Evolutionary conservation across 2,888 invertebrate species (phyloP), one percentile per base, ranked within the genome.

Genomic region (Apocheima hispidaria): DNA sequence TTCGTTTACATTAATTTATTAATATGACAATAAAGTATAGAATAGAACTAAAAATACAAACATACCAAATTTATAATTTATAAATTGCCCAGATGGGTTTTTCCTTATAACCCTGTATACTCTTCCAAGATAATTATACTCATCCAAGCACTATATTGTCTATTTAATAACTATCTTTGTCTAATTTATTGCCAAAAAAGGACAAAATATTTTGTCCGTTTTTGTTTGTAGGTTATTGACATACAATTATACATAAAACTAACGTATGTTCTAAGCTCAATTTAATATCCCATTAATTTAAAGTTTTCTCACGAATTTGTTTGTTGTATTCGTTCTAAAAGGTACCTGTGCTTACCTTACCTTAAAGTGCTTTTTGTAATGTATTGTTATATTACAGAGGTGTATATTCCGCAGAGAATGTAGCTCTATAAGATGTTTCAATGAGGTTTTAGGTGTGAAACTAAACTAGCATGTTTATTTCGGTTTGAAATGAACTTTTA

Each of bases 221-320:
- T n/a, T n/a, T n/a, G n/a, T n/a, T n/a, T n/a, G n/a, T n/a, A n/a
- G n/a, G n/a, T n/a, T n/a, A n/a, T n/a, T n/a, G n/a, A n/a, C n/a
- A n/a, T n/a, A n/a, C n/a, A n/a, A n/a, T n/a, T n/a, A n/a, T n/a
- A n/a, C n/a, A n/a, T n/a, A n/a, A n/a, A 48, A 40, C 38, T n/a
- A 48, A 30, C 38, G 38, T 30, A 54, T 20, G 12, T 41, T 35
- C 10, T 38, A 18, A 48, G 40, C 30, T 48, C 28, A 38, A 40
- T 55, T 55, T 48, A 46, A 55, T 55, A 55, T 14, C 36, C 41
- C 38, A 55, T 48, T 55, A 48, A 55, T 55, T 55, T 40, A 55
- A 54, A 55, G 46, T 55, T 48, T 5, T 48, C 38, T 40, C 46
- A 38, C 36, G 21, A 40, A 48, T 26, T 16, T 33, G 50, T 51